A percentile compares a stretch with the other conserved stretches of the same genome.
These are phyloP conservation scores for Cydia fagiglandana DNA, from an alignment of 1,140 invertebrate species.

Conservation along the genomic window DNA sequence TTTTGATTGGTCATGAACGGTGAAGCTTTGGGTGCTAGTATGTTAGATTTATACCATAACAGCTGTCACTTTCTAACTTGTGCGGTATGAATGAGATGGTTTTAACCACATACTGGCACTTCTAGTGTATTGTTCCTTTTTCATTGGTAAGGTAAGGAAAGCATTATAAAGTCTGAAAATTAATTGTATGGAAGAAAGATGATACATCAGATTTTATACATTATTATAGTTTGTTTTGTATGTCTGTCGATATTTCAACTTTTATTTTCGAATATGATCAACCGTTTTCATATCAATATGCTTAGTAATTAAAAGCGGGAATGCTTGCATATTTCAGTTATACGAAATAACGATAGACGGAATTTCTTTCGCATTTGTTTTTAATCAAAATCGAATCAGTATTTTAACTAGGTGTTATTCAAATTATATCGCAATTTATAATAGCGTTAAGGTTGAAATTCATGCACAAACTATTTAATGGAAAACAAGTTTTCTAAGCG, in stretches of 20 bases:
- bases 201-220: constrained; percentile 41
- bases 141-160: constrained; percentile 14
- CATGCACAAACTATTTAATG: constrained; percentile 71
- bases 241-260: constrained; percentile 39
- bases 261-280: constrained; percentile 42
- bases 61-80: neutral
- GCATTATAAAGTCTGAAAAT: constrained; percentile 1
- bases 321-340: constrained; percentile 62
- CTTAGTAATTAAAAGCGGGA: constrained; percentile 52
- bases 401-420: constrained; percentile 58
- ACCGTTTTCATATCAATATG: constrained; percentile 69
- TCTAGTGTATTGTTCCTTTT: constrained; percentile 19
- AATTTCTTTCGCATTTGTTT: neutral
- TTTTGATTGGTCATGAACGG: neutral
- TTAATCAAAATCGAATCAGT: constrained; percentile 48
- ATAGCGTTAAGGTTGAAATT: constrained; percentile 55
- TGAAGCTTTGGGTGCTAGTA: constrained; percentile 4
- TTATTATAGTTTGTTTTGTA: constrained; percentile 54
- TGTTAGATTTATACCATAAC: constrained; percentile 15
- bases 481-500: constrained; percentile 49
- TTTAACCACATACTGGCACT: neutral
- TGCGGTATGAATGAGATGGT: neutral
- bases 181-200: neutral
- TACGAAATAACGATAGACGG: constrained; percentile 15
- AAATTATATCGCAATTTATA: constrained; percentile 62